Evolutionary conservation across 1,140 invertebrate species (phyloP), one percentile per base, ranked within the genome.

Genomic region (Colletes latitarsis): DNA sequence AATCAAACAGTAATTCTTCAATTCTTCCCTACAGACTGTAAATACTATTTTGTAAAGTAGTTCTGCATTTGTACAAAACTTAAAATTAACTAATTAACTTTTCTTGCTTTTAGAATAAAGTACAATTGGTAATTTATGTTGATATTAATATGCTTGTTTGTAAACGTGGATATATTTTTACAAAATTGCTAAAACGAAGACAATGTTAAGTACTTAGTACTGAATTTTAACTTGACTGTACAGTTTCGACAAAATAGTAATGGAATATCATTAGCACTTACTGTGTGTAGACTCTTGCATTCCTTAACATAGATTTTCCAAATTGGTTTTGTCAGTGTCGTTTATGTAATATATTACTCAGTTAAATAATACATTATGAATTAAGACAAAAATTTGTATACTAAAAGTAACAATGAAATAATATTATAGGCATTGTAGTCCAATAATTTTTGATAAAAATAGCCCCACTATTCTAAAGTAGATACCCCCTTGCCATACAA

Each of bases 141-240:
- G 21, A 5, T 21, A 10, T 12, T 49, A 49, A n/a, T 57, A n/a
- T n/a, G 55, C 17, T 57, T 15, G 55, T 57, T 57, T 39, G 17
- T 6, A 30, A 10, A 6, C 14, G 12, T 78, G 19, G 41, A 78
- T 72, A 72, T 72, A 63, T 5, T n/a, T 63, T 17, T 64, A 55
- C 14, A 72, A 62, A 77, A 78, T 43, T 55, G 39, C 58, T 55
- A 77, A 5, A 4, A 3, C 8, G 1, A 58, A 30, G 41, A 5
- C 15, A 63, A 53, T 21, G 0, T 72, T 46, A 72, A 72, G 39
- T 78, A 78, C 69, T 78, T 64, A 30, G 30, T 30, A 30, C 30
- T 30, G 30, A 41, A 46, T 43, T n/a, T 4, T 43, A 46, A 46
- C n/a, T 6, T 10, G 10, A 53, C 9, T 17, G 3, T 30, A 30